Base-by-base conservation (phyloP, 1,140 invertebrate species). In the Euschistus heros region DNA sequence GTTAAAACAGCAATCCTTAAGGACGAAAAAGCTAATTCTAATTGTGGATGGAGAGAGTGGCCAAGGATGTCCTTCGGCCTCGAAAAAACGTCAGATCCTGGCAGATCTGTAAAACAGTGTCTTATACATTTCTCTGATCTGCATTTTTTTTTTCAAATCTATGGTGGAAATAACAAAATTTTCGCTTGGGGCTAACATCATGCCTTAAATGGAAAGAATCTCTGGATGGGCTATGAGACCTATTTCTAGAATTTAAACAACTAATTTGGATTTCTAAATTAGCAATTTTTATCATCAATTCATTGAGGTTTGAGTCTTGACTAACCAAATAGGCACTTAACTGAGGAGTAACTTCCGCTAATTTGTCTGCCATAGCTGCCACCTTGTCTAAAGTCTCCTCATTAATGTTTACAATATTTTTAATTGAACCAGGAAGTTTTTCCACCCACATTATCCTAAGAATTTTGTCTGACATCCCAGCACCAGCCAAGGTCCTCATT, bases 361-460 rank as follows among this genome's bases (percentile, higher is more conserved):
- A 47, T 47, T 50, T 46, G 46, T 47, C 42, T n/a, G 62, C 62
- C 44, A 63, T 63, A 22, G 18, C 22, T 30, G 62, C 62, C 18
- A 63, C 18, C 26, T 63, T 63, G 42, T 63, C 61, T 44, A 63
- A n/a, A 27, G 33, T 18, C 6, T 63, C 27, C 8, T 46, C 22
- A 26, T 6, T 24, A 18, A 47, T 30, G 15, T 13, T 30, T 13
- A 63, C 18, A 30, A 47, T 33, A 10, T 46, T 50, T 50, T 63
- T 46, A 3, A 63, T 63, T 18, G 37, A 27, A 13, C 18, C 42
- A 2, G 62, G 42, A 8, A 63, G 10, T 50, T 63, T 46, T 37
- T 63, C 17, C 13, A 63, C 2, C 20, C 37, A 63, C 8, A 63
- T 4, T 13, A 6, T 47, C 2, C 46, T 2, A 20, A 63, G 46